Evolutionary conservation across 2,888 invertebrate species (phyloP).

Genomic region (Drosophila neutralis): DNA sequence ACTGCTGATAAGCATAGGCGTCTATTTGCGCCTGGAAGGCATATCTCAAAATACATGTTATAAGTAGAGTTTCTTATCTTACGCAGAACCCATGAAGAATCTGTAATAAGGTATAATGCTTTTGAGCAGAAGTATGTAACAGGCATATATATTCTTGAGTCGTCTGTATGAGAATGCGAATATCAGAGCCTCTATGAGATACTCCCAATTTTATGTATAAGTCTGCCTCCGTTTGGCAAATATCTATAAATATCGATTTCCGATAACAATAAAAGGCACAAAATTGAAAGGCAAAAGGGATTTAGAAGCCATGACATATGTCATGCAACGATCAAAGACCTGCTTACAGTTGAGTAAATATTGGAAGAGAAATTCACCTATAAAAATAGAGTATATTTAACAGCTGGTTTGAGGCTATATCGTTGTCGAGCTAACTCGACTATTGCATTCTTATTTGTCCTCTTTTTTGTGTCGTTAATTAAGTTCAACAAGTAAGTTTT

Average conservation of each 20-base stretch:
- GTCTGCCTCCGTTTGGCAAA: not conserved
- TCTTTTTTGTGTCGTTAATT: not conserved
- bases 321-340: not conserved
- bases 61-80: not conserved
- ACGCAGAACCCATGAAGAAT: not conserved
- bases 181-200: not conserved
- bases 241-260: not conserved
- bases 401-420: not conserved
- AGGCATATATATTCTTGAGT: not conserved
- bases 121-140: not conserved
- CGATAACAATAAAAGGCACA: not conserved
- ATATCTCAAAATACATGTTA: constrained; percentile 2
- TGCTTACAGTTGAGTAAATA: not conserved
- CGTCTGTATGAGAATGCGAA: not conserved
- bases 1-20: constrained; percentile 8
- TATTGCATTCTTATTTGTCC: not conserved
- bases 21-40: not conserved
- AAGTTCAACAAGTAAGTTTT: not conserved
- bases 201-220: not conserved
- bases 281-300: not conserved
- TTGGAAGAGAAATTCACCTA: accelerated
- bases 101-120: not conserved
- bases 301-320: accelerated
- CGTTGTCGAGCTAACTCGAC: not conserved
- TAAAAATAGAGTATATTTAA: not conserved